phyloP scores from a whole-genome alignment of 2,888 invertebrate species.

The Cantharis rufa region DNA sequence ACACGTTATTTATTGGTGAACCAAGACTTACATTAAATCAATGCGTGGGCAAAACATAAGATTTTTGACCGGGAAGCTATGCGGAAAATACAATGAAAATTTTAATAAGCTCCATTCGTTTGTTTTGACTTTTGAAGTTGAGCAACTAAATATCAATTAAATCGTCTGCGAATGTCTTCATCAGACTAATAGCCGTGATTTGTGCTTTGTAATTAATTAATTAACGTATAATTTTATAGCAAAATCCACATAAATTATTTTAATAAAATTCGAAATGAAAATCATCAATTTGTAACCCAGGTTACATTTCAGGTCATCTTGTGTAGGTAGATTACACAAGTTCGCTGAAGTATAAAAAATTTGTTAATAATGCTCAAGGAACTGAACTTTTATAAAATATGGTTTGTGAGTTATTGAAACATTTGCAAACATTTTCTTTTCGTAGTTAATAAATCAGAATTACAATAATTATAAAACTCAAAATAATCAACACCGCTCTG shows the following conservation, averaged over 20 bases:
- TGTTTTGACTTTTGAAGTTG: neutral
- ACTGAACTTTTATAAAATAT: neutral
- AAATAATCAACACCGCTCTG: neutral
- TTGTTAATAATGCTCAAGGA: neutral
- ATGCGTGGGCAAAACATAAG: constrained; percentile 16
- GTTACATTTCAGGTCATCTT: neutral
- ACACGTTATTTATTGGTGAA: constrained; percentile 32
- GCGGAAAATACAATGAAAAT: constrained; percentile 7
- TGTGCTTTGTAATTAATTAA: neutral
- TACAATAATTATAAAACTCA: neutral
- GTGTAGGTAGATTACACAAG: neutral
- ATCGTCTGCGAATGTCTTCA: neutral
- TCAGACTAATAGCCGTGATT: neutral
- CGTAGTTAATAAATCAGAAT: neutral
- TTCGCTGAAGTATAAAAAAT: neutral
- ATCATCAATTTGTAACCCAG: neutral
- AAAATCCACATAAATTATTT: neutral
- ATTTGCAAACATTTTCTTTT: neutral
- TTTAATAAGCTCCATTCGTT: neutral
- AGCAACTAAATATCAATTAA: neutral
- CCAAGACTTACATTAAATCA: constrained; percentile 22
- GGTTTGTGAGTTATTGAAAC: neutral
- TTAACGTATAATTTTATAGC: neutral
- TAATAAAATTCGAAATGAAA: neutral
- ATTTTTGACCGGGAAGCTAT: constrained; percentile 20